Evolutionary conservation across 2,797 vertebrate species (phyloP), one percentile per base, ranked within the genome.

Genomic region (Karalla daura): DNA sequence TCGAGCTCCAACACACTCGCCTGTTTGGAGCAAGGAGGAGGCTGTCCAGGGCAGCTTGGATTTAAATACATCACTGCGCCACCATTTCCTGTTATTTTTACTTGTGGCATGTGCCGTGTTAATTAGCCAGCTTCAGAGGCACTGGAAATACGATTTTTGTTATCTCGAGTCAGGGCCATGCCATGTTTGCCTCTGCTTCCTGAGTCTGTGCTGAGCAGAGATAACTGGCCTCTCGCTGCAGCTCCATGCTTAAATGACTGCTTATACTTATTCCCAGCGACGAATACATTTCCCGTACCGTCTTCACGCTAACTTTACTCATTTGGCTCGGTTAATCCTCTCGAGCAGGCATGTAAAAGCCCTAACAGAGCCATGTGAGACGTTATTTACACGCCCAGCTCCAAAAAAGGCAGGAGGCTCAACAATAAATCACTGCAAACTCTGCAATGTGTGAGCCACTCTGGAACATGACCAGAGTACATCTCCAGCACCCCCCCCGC

Each of bases 401-500:
- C 55, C 53, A 66, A 78, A 52, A 72, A 55, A 45, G 20, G 49
- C 46, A 54, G 44, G 36, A 44, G 25, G 44, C 53, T 47, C n/a
- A 76, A 61, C 28, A 69, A 70, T 43, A 41, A 66, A 69, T 80
- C 50, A 50, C 63, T 63, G 37, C 50, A 44, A 61, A 73, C 55
- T 43, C 59, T 56, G 49, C 17, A 14, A 56, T 50, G 47, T 60
- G 53, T 56, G 71, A 79, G 52, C 35, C 46, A 28, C 54, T 64
- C 63, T 76, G 73, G 78, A 78, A 74, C 65, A 63, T 10, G 20
- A 78, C 63, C 58, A 39, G 63, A 64, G 66, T 70, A 64, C 44
- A 77, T 84, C 79, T 77, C 53, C 51, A 78, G 55, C 61, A 61
- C n/a, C n/a, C n/a, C n/a, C n/a, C n/a, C n/a, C n/a, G n/a, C n/a